These are phyloP conservation scores for Apotomis turbidana DNA, from an alignment of 2,888 invertebrate genomes.

Conservation along the genomic window DNA sequence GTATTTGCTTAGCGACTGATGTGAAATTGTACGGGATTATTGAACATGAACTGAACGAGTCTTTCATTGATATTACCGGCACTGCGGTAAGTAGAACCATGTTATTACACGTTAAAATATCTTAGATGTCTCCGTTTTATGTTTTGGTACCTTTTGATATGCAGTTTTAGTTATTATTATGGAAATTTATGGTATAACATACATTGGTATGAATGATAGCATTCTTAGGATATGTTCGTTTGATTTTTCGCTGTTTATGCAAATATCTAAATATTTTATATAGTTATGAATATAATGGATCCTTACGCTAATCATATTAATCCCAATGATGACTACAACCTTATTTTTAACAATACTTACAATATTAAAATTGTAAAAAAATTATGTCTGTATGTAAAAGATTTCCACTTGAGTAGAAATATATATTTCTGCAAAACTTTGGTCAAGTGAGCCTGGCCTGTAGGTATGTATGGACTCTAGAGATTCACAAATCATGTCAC, in stretches of 20 bases:
- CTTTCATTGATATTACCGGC: constrained; percentile 32
- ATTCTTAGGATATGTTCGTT: not conserved
- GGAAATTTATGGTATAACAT: not conserved
- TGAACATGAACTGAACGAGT: constrained; percentile 15
- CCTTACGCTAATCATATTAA: too few species aligned
- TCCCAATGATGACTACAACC: too few species aligned
- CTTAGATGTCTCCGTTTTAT: not conserved
- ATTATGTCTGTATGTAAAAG: too few species aligned
- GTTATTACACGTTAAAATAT: not conserved
- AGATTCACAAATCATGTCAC: too few species aligned
- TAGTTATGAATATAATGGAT: too few species aligned
- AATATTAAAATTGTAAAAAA: too few species aligned
- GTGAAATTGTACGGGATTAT: constrained; percentile 13
- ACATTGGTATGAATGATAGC: not conserved
- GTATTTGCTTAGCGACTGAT: constrained; percentile 32
- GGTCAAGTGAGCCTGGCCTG: too few species aligned
- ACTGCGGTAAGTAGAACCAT: constrained; percentile 16
- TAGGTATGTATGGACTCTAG: too few species aligned
- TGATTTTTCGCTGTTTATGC: not conserved
- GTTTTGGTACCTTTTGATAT: not conserved
- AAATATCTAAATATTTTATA: too few species aligned
- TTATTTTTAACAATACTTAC: too few species aligned
- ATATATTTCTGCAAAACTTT: too few species aligned
- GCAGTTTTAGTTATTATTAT: constrained; percentile 11
- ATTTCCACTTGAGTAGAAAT: too few species aligned